Percentiles rank a stretch among this genome's conserved stretches.
These are phyloP conservation scores for Helicoverpa zea DNA, from an alignment of 1,140 invertebrate species.

Conservation along the genomic window DNA sequence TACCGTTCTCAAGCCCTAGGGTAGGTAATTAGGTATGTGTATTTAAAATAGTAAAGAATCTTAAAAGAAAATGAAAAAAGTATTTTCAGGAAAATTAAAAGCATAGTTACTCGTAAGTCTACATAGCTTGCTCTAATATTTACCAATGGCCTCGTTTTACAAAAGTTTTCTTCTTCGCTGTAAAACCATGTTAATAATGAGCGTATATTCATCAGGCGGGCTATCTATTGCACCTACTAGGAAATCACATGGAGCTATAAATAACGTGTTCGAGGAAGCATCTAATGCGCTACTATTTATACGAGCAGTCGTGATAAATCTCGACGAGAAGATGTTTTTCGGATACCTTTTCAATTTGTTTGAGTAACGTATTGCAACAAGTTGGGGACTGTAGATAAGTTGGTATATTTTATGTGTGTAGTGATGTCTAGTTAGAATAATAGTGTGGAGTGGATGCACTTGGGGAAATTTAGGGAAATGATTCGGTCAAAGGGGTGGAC, in stretches of 20 bases:
- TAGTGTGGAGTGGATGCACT: too few relatives aligned
- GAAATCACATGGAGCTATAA: slow-evolving; percentile 28
- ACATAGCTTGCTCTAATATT: too few relatives aligned
- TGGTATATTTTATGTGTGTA: neutral
- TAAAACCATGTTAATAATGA: slow-evolving; percentile 7
- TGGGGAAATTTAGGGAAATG: too few relatives aligned
- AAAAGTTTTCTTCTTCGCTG: neutral
- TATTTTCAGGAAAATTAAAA: too few relatives aligned
- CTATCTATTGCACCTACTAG: slow-evolving; percentile 21
- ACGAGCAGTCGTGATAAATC: slow-evolving; percentile 34
- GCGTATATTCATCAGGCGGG: slow-evolving; percentile 5
- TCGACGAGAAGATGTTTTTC: slow-evolving; percentile 7
- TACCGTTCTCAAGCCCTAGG: too few relatives aligned
- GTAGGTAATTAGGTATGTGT: too few relatives aligned
- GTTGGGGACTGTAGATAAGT: neutral
- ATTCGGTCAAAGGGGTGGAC: too few relatives aligned
- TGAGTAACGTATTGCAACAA: slow-evolving; percentile 28
- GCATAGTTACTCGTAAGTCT: too few relatives aligned
- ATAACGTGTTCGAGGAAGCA: slow-evolving; percentile 33
- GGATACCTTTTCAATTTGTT: slow-evolving; percentile 37
- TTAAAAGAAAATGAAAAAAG: too few relatives aligned
- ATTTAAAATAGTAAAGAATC: too few relatives aligned
- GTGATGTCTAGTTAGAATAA: too few relatives aligned
- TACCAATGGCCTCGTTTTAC: neutral
- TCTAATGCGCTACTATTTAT: slow-evolving; percentile 45